phyloP scores from a whole-genome alignment of 1,140 invertebrate genomes.

The Heliconius nattereri region DNA sequence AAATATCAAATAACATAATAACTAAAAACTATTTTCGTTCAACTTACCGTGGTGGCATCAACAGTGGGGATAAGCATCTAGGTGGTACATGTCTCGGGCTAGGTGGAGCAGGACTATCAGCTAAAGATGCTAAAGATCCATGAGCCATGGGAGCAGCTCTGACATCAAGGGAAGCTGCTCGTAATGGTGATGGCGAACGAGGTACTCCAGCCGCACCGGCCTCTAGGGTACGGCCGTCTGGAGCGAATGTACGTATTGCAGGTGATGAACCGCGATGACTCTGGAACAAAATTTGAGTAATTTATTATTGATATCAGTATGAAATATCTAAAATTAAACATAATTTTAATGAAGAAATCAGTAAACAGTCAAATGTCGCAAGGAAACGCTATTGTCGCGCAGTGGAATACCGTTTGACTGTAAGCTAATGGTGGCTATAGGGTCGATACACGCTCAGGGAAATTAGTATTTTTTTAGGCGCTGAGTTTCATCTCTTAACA shows the following conservation, averaged over 20 bases:
- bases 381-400: no score
- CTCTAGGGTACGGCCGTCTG: conserved; percentile 86
- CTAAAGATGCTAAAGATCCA: conserved; percentile 83
- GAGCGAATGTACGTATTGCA: conserved; percentile 88
- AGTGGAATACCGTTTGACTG: no score
- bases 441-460: no score
- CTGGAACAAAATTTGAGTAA: conserved; percentile 53
- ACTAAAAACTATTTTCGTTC: neutral
- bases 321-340: neutral
- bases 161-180: conserved; percentile 88
- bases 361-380: no score
- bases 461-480: no score
- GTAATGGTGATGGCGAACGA: conserved; percentile 87
- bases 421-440: no score
- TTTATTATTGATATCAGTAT: neutral
- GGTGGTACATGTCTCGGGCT: conserved; percentile 79
- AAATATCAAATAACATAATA: neutral
- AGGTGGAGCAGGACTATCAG: conserved; percentile 76
- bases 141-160: conserved; percentile 82
- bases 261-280: conserved; percentile 89
- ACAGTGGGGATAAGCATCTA: conserved; percentile 86
- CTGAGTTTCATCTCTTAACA: no score
- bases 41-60: conserved; percentile 84
- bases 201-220: conserved; percentile 82
- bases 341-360: no score